Conservation (phyloP, 2,888 invertebrate species). For the Chrysolina oricalcia region DNA sequence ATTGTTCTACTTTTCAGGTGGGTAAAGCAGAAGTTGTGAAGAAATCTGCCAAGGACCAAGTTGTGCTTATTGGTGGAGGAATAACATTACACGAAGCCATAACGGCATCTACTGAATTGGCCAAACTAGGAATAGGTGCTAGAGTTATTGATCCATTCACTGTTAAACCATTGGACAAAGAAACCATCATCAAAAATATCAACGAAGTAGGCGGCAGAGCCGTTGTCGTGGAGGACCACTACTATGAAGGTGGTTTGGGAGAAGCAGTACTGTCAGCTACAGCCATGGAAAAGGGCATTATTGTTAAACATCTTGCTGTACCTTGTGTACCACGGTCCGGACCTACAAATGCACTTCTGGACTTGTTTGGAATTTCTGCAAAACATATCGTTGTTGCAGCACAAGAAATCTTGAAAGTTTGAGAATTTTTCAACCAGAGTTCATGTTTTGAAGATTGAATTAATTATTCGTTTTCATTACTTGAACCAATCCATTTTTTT, state of each 20-base stretch:
- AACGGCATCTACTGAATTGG: slow-evolving; percentile 85
- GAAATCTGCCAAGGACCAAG: slow-evolving; percentile 83
- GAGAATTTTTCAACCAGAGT: slow-evolving; percentile 35
- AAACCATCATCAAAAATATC: slow-evolving; percentile 84
- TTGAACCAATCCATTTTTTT: slow-evolving; percentile 40
- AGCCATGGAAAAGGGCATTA: slow-evolving; percentile 80
- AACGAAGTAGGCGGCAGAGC: slow-evolving; percentile 86
- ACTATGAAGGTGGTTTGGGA: slow-evolving; percentile 95
- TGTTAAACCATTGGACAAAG: slow-evolving; percentile 93
- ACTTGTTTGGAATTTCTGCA: slow-evolving; percentile 91
- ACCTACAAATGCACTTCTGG: slow-evolving; percentile 88
- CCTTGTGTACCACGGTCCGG: slow-evolving; percentile 93
- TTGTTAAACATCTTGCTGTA: slow-evolving; percentile 88
- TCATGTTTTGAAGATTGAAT: slow-evolving; percentile 6
- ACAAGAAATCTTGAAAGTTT: slow-evolving; percentile 75
- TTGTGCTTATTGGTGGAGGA: slow-evolving; percentile 93
- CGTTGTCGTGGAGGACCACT: slow-evolving; percentile 97
- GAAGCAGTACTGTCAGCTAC: slow-evolving; percentile 93
- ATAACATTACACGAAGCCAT: slow-evolving; percentile 94
- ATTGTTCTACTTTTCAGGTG: slow-evolving; percentile 70
- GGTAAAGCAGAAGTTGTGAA: slow-evolving; percentile 88
- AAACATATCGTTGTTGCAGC: slow-evolving; percentile 85
- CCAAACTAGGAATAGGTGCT: slow-evolving; percentile 80
- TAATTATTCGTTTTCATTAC: slow-evolving; percentile 13
- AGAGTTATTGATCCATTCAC: slow-evolving; percentile 97